Evolutionary conservation across 2,113 vertebrate genomes (phyloP).

Genomic region (Pionites leucogaster): DNA sequence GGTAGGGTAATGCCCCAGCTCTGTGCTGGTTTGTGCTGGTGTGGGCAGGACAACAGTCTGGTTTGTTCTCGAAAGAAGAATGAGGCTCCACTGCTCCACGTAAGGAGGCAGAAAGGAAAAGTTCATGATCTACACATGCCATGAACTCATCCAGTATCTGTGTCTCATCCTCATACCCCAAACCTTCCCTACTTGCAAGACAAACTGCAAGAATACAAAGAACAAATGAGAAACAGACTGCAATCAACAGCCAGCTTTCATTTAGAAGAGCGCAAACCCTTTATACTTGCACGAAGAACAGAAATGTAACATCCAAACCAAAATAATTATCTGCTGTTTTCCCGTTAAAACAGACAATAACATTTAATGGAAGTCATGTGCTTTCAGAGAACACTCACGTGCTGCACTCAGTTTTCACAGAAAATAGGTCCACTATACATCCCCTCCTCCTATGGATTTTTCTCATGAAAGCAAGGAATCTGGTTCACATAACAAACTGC

Average conservation of each 20-base stretch:
- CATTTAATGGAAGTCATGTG: neutral
- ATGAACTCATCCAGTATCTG: accelerated
- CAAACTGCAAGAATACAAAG: neutral
- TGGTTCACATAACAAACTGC: neutral
- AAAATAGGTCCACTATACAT: accelerated
- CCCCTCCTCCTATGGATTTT: neutral
- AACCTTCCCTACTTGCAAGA: neutral
- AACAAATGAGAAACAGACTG: neutral
- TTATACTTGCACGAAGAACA: neutral
- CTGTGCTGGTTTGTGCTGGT: neutral
- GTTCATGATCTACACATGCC: accelerated
- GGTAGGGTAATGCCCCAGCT: too few relatives aligned
- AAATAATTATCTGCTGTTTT: neutral
- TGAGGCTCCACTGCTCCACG: neutral
- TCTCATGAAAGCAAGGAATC: neutral
- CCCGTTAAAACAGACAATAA: accelerated
- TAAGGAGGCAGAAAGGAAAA: neutral
- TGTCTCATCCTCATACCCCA: neutral
- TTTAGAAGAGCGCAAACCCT: neutral
- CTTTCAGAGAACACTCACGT: neutral
- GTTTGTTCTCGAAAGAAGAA: neutral
- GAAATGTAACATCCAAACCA: neutral
- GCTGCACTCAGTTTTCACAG: neutral
- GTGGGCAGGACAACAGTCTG: neutral
- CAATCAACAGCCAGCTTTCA: neutral